Conservation (phyloP, 2,888 invertebrate species). For the Sycophila texana region DNA sequence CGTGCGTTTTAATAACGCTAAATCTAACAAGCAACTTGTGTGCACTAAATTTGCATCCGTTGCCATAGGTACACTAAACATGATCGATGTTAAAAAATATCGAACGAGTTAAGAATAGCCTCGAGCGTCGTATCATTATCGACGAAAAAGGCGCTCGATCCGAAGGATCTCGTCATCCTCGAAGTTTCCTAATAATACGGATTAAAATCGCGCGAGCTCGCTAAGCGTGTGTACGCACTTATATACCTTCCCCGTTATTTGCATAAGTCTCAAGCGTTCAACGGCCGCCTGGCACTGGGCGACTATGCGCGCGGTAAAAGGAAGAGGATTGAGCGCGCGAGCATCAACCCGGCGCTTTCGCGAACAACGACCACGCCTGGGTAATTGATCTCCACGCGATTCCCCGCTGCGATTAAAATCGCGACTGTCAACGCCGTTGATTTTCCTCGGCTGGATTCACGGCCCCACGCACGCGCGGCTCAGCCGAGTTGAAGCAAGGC, state of each 20-base stretch:
- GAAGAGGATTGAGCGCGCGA: background rate
- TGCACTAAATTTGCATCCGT: no score
- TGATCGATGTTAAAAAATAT: background rate
- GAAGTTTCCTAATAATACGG: slow-evolving; percentile 30
- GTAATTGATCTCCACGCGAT: slow-evolving; percentile 40
- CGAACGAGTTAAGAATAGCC: background rate
- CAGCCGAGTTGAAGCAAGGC: no score
- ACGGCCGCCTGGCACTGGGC: slow-evolving; percentile 1
- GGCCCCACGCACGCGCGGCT: no score
- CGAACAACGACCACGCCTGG: slow-evolving; percentile 14
- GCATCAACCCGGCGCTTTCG: slow-evolving; percentile 18
- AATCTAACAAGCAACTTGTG: no score
- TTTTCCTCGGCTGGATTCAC: background rate
- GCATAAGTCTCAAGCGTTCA: slow-evolving; percentile 38
- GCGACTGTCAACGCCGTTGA: slow-evolving; percentile 6
- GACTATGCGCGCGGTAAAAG: background rate
- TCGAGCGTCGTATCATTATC: background rate
- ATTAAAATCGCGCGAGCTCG: slow-evolving; percentile 2
- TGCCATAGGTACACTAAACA: background rate
- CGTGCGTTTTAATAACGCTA: no score
- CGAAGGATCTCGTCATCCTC: slow-evolving; percentile 20
- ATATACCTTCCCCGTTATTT: slow-evolving; percentile 38
- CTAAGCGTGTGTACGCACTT: background rate
- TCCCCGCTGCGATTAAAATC: slow-evolving; percentile 27
- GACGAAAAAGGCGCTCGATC: background rate